These are phyloP conservation scores for Bufo bufo DNA, from an alignment of 2,113 vertebrate genomes.

Conservation along the genomic window DNA sequence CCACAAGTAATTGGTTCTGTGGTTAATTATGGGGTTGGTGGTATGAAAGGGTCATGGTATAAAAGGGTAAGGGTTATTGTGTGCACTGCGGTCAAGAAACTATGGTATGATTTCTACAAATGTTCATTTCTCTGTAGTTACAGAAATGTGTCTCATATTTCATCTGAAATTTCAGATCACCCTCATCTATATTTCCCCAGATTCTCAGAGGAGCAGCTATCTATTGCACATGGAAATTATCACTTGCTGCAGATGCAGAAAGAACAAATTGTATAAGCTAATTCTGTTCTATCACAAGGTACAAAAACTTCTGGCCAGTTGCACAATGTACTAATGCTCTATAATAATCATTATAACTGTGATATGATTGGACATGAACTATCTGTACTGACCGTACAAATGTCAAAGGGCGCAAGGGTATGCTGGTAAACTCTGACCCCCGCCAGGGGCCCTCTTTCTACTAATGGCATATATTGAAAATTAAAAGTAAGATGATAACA, in stretches of 20 bases:
- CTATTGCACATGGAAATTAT: constrained; percentile 39
- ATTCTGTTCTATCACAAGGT: constrained; percentile 8
- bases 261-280: constrained; percentile 42
- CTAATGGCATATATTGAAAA: neutral
- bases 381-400: neutral
- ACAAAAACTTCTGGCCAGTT: constrained; percentile 29
- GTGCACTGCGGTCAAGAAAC: neutral
- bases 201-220: neutral
- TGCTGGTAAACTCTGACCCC: neutral
- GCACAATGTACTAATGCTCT: constrained; percentile 4
- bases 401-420: neutral
- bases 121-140: neutral
- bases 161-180: neutral
- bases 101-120: neutral
- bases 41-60: neutral
- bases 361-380: constrained; percentile 14
- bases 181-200: neutral
- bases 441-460: neutral
- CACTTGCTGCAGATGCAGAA: constrained; percentile 33
- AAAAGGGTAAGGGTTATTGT: neutral
- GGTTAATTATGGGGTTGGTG: neutral
- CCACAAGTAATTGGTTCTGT: neutral
- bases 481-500: too few species aligned
- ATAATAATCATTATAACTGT: neutral
- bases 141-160: neutral